Percentiles rank a stretch among this genome's conserved stretches.
Evolutionary conservation across 2,113 vertebrate species (phyloP).

Genomic region (Saguinus midas): DNA sequence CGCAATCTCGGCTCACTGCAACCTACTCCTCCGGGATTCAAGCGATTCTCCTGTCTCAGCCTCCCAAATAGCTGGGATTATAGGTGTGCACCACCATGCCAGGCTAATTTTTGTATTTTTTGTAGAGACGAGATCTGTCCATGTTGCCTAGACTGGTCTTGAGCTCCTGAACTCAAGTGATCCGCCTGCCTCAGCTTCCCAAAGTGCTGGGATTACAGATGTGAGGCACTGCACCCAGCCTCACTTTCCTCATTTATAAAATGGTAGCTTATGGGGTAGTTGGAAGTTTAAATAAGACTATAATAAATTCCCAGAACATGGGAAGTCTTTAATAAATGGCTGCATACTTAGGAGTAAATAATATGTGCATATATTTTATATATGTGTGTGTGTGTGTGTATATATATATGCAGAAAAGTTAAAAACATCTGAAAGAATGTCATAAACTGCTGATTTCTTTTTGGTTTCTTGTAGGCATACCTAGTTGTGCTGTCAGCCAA

Average conservation of each 20-base stretch:
- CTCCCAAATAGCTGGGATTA: too few relatives aligned
- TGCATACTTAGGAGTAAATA: background rate
- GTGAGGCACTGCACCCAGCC: too few relatives aligned
- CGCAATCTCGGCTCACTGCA: too few relatives aligned
- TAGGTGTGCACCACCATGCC: too few relatives aligned
- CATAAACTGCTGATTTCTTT: constrained; percentile 10
- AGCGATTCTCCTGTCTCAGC: too few relatives aligned
- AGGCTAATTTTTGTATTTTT: too few relatives aligned
- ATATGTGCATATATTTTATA: background rate
- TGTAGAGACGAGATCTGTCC: too few relatives aligned
- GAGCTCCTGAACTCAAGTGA: background rate
- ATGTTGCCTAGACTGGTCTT: too few relatives aligned
- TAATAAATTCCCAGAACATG: background rate
- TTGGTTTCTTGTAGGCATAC: constrained; percentile 25
- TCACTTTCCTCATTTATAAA: constrained; percentile 13
- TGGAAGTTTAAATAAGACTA: constrained; percentile 20
- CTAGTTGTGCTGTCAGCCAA: background rate
- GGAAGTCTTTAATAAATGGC: background rate
- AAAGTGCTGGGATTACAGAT: too few relatives aligned
- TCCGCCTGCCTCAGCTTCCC: too few relatives aligned
- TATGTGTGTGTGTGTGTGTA: too few relatives aligned
- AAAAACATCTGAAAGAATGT: background rate
- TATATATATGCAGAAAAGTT: background rate
- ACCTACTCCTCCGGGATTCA: too few relatives aligned
- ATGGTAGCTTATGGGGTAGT: background rate